Percentiles rank a stretch among this genome's conserved stretches.
These are phyloP conservation scores for Nomada ruficornis DNA, from an alignment of 2,888 invertebrate genomes.

Conservation along the genomic window DNA sequence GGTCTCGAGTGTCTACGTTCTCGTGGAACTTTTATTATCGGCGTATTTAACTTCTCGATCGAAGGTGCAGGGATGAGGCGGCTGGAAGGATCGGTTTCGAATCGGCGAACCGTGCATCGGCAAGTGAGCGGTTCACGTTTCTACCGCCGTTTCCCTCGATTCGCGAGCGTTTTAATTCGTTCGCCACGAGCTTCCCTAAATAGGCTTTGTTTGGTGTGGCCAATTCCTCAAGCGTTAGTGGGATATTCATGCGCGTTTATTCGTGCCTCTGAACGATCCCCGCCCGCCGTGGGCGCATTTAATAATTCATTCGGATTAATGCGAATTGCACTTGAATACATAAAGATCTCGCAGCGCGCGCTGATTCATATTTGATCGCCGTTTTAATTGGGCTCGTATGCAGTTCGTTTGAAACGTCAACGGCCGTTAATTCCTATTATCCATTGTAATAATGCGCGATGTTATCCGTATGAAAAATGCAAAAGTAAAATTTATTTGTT, in stretches of 20 bases:
- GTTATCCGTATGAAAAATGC: no score
- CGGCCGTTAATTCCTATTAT: neutral
- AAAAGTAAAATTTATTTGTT: no score
- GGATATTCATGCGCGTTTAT: slow-evolving; percentile 38
- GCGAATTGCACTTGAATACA: slow-evolving; percentile 45
- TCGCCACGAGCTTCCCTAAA: slow-evolving; percentile 21
- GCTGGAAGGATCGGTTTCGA: slow-evolving; percentile 18
- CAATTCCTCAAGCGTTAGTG: slow-evolving; percentile 24
- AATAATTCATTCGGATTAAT: slow-evolving; percentile 56
- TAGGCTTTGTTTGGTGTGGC: slow-evolving; percentile 28
- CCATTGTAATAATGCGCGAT: neutral
- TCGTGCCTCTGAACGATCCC: neutral
- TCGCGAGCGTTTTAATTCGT: slow-evolving; percentile 23
- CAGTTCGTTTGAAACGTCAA: slow-evolving; percentile 7
- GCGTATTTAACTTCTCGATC: slow-evolving; percentile 45
- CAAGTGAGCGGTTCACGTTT: neutral
- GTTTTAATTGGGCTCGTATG: slow-evolving; percentile 25
- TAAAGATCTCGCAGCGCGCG: slow-evolving; percentile 18
- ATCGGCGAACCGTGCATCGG: slow-evolving; percentile 18
- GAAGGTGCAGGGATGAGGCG: neutral
- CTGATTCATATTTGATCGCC: slow-evolving; percentile 39
- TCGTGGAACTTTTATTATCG: slow-evolving; percentile 57
- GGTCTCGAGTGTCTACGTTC: slow-evolving; percentile 24
- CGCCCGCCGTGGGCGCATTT: slow-evolving; percentile 27
- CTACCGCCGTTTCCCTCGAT: slow-evolving; percentile 1